Evolutionary conservation across 2,888 invertebrate genomes (phyloP).

Genomic region (Adelphocoris suturalis): DNA sequence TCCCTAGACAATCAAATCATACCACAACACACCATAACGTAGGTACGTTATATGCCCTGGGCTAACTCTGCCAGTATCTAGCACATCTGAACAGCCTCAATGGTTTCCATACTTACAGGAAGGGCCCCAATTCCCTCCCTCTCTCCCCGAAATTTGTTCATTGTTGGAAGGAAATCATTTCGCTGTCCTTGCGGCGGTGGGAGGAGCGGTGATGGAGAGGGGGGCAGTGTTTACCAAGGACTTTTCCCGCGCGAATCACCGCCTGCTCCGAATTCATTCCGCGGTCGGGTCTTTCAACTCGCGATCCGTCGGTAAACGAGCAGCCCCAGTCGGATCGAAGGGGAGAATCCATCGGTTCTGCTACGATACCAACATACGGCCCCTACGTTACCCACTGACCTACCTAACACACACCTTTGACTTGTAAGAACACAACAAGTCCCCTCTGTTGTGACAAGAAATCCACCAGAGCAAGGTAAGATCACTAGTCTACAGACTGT

Average conservation of each 20-base stretch:
- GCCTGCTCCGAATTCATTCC: slow-evolving; percentile 20
- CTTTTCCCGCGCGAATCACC: slow-evolving; percentile 42
- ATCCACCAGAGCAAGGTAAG: too few relatives aligned
- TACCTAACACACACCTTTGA: too few relatives aligned
- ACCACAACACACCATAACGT: too few relatives aligned
- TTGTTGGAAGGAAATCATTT: slow-evolving; percentile 7
- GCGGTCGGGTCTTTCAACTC: slow-evolving; percentile 15
- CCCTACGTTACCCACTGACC: too few relatives aligned
- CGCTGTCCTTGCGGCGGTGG: background rate
- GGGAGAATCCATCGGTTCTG: background rate
- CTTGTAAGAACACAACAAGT: too few relatives aligned
- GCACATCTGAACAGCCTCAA: too few relatives aligned
- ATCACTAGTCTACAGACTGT: too few relatives aligned
- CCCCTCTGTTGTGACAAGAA: too few relatives aligned
- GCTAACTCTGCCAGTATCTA: too few relatives aligned
- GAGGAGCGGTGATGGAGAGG: background rate
- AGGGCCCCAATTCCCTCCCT: background rate
- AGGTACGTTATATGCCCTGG: too few relatives aligned
- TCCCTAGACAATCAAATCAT: too few relatives aligned
- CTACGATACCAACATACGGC: background rate
- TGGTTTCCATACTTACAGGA: too few relatives aligned
- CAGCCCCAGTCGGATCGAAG: background rate
- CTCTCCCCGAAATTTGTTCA: background rate
- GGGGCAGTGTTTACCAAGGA: background rate
- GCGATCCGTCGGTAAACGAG: background rate